These are phyloP conservation scores for Dolichotis patagonum DNA, from an alignment of 2,113 vertebrate genomes.

Conservation along the genomic window DNA sequence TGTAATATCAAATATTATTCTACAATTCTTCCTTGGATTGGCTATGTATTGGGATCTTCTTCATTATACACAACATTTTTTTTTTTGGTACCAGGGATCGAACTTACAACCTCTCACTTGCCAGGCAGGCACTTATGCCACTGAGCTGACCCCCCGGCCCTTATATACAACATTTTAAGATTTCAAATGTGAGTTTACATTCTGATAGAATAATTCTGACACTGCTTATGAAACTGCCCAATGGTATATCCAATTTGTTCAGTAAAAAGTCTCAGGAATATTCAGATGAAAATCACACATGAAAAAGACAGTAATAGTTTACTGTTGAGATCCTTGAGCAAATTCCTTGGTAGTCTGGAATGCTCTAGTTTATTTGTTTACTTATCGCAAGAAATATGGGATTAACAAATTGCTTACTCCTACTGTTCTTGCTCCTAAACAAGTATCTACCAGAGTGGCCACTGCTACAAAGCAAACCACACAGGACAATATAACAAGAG, in stretches of 20 bases:
- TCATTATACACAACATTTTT: neutral
- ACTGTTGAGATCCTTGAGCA: neutral
- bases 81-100: too few species aligned
- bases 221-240: neutral
- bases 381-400: neutral
- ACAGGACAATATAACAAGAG: neutral
- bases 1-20: neutral
- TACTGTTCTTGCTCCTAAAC: neutral
- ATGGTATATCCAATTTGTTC: neutral
- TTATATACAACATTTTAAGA: neutral
- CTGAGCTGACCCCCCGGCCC: neutral
- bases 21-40: neutral
- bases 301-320: neutral
- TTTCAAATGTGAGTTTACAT: neutral
- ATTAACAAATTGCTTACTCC: neutral
- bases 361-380: neutral
- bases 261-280: neutral
- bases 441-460: neutral
- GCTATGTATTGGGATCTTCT: neutral
- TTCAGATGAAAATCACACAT: slow-evolving; percentile 1
- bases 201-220: neutral
- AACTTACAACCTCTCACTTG: too few species aligned
- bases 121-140: too few species aligned
- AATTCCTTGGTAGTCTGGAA: neutral
- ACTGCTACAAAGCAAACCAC: neutral